A percentile compares a stretch with the other conserved stretches of the same genome.
phyloP scores from a whole-genome alignment of 2,888 invertebrate genomes.

The Nasonovia ribisnigri region DNA sequence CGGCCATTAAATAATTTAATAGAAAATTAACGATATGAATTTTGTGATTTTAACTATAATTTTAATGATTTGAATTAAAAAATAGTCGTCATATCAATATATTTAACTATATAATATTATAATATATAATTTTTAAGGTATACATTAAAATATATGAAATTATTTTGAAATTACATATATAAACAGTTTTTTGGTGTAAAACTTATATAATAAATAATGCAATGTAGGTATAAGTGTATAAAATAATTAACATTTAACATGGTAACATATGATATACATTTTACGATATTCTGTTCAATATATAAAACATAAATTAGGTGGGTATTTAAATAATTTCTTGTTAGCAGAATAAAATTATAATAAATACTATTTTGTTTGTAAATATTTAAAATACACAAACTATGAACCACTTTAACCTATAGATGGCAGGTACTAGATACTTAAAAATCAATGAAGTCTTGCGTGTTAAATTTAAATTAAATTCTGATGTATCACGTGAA shows the following conservation, averaged over 20 bases:
- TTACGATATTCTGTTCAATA: background rate
- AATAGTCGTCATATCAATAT: background rate
- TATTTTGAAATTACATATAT: background rate
- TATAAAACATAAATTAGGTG: background rate
- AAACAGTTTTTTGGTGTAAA: background rate
- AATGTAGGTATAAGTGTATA: background rate
- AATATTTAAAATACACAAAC: background rate
- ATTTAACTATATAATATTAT: background rate
- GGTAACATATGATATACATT: background rate
- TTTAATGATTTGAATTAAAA: background rate
- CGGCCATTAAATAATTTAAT: background rate
- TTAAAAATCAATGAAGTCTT: slow-evolving; percentile 38
- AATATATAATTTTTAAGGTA: background rate
- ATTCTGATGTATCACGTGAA: background rate
- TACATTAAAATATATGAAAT: background rate
- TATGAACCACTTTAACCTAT: background rate
- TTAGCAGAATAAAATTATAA: background rate
- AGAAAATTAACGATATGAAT: background rate
- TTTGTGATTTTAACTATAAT: background rate
- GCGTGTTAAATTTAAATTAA: slow-evolving; percentile 40
- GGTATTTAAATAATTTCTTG: background rate
- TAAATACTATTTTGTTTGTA: background rate
- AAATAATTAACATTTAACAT: background rate
- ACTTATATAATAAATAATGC: background rate
- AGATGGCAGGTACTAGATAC: background rate